Conservation (phyloP, 2,113 vertebrate genomes). For the Menidia beryllina region DNA sequence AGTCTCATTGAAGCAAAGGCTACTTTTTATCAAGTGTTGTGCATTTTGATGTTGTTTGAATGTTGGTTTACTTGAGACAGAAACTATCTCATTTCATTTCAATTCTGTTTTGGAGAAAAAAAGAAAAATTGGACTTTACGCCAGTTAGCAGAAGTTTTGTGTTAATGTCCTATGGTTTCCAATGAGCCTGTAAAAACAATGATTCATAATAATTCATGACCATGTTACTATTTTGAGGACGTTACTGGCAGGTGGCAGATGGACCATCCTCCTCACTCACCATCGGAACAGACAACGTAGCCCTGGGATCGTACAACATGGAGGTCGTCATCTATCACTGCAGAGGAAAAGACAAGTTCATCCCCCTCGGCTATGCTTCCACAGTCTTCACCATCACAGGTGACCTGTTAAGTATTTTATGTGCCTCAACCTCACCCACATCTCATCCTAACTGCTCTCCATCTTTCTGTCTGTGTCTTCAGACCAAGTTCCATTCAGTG, state of each 20-base stretch:
- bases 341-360: slow-evolving; percentile 86
- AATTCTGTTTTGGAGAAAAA: not conserved
- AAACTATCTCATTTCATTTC: not conserved
- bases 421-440: not conserved
- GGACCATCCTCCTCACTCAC: slow-evolving; percentile 87
- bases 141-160: too few species aligned
- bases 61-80: not conserved
- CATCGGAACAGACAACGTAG: slow-evolving; percentile 83
- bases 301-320: slow-evolving; percentile 91
- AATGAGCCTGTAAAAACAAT: too few species aligned
- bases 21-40: not conserved
- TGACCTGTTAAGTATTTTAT: slow-evolving; percentile 63
- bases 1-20: not conserved
- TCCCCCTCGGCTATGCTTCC: slow-evolving; percentile 87
- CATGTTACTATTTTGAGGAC: slow-evolving; percentile 76
- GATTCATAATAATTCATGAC: too few species aligned
- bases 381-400: slow-evolving; percentile 90
- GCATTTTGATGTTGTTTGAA: not conserved
- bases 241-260: slow-evolving; percentile 92
- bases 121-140: too few species aligned
- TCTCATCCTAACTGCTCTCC: not conserved
- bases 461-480: slow-evolving; percentile 5
- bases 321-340: slow-evolving; percentile 91
- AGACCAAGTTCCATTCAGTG: slow-evolving; percentile 92
- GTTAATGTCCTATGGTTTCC: too few species aligned